Evolutionary conservation across 2,113 vertebrate species (phyloP).

Genomic region (Lasiurus borealis): DNA sequence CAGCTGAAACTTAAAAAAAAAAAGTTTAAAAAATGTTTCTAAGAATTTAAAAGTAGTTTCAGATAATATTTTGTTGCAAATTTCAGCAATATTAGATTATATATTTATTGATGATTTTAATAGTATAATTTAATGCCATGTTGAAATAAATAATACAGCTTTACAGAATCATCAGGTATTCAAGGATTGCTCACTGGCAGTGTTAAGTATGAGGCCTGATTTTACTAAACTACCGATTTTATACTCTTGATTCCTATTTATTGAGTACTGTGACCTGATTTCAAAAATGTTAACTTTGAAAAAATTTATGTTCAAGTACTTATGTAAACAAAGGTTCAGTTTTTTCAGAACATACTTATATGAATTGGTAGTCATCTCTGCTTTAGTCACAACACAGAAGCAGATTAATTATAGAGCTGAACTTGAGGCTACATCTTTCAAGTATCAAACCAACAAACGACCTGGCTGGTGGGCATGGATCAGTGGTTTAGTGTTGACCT

Average conservation of each 20-base stretch:
- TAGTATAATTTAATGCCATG: constrained; percentile 16
- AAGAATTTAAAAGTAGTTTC: constrained; percentile 47
- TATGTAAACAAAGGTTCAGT: neutral
- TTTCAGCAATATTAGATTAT: constrained; percentile 30
- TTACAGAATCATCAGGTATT: constrained; percentile 35
- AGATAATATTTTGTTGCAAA: constrained; percentile 9
- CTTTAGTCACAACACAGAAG: constrained; percentile 15
- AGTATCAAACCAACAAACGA: constrained; percentile 1
- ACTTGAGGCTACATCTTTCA: neutral
- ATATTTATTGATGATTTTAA: constrained; percentile 34
- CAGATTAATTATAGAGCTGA: constrained; percentile 6
- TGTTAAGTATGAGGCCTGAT: neutral
- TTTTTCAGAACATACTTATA: constrained; percentile 3
- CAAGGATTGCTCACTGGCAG: neutral
- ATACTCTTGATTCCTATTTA: constrained; percentile 9
- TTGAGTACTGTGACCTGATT: neutral
- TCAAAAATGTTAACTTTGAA: constrained; percentile 8
- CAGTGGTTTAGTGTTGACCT: no score
- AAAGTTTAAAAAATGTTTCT: neutral
- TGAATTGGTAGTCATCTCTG: constrained; percentile 6
- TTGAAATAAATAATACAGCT: constrained; percentile 25
- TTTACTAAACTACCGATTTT: constrained; percentile 54
- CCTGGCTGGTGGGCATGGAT: no score
- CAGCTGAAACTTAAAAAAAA: neutral
- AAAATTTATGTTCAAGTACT: neutral